Conservation (phyloP, 2,797 vertebrate species). For the Percopsis omiscomaycus region DNA sequence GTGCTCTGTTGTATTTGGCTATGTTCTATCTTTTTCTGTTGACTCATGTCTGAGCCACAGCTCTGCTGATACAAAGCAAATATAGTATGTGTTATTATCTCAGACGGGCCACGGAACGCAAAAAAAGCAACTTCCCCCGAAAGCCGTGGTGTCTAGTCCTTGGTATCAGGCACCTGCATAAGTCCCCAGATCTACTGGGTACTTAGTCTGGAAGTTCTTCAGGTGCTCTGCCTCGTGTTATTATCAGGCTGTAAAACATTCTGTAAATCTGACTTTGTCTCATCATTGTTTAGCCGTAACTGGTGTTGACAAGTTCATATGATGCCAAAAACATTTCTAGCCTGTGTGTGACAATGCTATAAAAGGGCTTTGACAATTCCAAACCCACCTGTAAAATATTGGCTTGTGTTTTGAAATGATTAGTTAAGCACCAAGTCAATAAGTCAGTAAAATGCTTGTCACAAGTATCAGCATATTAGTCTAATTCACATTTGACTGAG, state of each 20-base stretch:
- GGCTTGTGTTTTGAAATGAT: conserved; percentile 16
- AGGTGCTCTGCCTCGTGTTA: conserved; percentile 7
- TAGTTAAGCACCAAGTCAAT: conserved; percentile 25
- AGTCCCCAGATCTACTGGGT: conserved; percentile 17
- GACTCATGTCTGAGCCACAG: no score
- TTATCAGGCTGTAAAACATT: conserved; percentile 16
- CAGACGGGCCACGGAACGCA: no score
- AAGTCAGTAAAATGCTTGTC: no score
- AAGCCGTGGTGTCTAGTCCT: no score
- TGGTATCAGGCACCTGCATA: no score
- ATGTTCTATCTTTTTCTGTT: no score
- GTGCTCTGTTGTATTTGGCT: no score
- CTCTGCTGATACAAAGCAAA: no score
- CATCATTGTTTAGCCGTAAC: conserved; percentile 39
- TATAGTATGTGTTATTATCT: no score
- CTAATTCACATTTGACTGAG: no score
- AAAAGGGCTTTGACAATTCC: conserved; percentile 44
- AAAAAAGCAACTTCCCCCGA: no score
- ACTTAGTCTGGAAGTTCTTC: neutral
- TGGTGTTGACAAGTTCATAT: conserved; percentile 52
- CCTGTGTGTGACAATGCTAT: conserved; percentile 46
- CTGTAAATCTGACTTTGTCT: conserved; percentile 33
- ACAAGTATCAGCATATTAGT: no score
- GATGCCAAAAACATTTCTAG: conserved; percentile 47
- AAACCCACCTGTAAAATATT: conserved; percentile 24